phyloP scores from a whole-genome alignment of 1,140 invertebrate genomes.

The Araneus ventricosus region DNA sequence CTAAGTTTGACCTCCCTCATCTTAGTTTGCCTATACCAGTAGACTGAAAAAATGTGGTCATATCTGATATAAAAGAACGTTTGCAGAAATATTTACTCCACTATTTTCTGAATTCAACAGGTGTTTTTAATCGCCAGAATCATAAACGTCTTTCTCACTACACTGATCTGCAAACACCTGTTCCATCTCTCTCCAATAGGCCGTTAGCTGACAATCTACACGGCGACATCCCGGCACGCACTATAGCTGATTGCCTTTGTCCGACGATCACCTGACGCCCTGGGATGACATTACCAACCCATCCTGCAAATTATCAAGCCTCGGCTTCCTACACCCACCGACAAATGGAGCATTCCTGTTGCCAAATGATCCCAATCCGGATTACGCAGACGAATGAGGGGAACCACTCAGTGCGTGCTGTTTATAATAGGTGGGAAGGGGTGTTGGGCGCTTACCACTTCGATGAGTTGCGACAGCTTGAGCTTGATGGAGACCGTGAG shows the following conservation, averaged over 20 bases:
- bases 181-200: not conserved
- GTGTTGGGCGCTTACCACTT: constrained; percentile 81
- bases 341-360: not conserved
- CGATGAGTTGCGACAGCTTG: constrained; percentile 82
- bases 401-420: not conserved
- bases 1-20: too few species aligned
- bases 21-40: too few species aligned
- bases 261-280: not conserved
- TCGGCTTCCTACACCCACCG: not conserved
- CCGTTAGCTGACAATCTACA: too few species aligned
- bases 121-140: too few species aligned
- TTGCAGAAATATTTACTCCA: too few species aligned
- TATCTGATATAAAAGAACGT: too few species aligned
- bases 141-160: not conserved
- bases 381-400: not conserved
- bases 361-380: not conserved
- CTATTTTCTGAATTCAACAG: too few species aligned
- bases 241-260: too few species aligned
- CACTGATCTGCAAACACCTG: not conserved
- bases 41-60: too few species aligned
- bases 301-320: not conserved
- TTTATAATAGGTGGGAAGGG: not conserved
- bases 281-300: not conserved
- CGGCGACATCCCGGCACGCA: too few species aligned
- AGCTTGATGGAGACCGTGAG: constrained; percentile 82